phyloP scores from a whole-genome alignment of 1,140 invertebrate species.

The Grapholita molesta region DNA sequence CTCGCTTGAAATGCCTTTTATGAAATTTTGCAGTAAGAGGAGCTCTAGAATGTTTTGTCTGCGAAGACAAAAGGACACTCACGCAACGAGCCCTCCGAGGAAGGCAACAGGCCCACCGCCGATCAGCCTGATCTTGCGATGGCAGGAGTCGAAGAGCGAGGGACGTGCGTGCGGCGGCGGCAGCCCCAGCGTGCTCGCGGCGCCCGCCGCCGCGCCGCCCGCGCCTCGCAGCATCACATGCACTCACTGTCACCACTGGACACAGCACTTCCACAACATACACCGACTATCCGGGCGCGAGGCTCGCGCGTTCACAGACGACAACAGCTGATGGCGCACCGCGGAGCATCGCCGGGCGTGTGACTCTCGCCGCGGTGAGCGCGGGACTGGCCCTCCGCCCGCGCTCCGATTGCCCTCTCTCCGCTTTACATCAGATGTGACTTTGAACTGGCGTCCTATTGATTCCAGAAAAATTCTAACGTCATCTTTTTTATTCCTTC shows the following conservation, averaged over 20 bases:
- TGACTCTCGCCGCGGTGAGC: slow-evolving; percentile 37
- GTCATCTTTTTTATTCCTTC: not conserved
- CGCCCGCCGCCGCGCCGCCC: slow-evolving; percentile 49
- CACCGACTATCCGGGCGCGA: slow-evolving; percentile 58
- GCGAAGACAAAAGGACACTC: slow-evolving; percentile 65
- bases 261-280: slow-evolving; percentile 21
- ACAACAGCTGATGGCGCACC: slow-evolving; percentile 46
- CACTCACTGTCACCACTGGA: slow-evolving; percentile 23
- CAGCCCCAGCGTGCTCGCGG: slow-evolving; percentile 59
- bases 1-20: not conserved
- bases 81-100: slow-evolving; percentile 84
- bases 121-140: slow-evolving; percentile 84
- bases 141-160: slow-evolving; percentile 84
- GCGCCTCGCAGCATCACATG: slow-evolving; percentile 69
- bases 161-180: slow-evolving; percentile 76
- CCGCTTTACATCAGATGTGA: slow-evolving; percentile 30
- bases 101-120: slow-evolving; percentile 81
- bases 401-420: slow-evolving; percentile 23
- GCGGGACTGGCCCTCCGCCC: slow-evolving; percentile 62
- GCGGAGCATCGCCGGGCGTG: slow-evolving; percentile 61
- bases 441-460: slow-evolving; percentile 45
- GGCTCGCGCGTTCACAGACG: slow-evolving; percentile 28
- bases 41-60: too few species aligned
- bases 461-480: slow-evolving; percentile 23
- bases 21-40: not conserved